phyloP scores from a whole-genome alignment of 2,113 vertebrate species.

The Puma concolor region DNA sequence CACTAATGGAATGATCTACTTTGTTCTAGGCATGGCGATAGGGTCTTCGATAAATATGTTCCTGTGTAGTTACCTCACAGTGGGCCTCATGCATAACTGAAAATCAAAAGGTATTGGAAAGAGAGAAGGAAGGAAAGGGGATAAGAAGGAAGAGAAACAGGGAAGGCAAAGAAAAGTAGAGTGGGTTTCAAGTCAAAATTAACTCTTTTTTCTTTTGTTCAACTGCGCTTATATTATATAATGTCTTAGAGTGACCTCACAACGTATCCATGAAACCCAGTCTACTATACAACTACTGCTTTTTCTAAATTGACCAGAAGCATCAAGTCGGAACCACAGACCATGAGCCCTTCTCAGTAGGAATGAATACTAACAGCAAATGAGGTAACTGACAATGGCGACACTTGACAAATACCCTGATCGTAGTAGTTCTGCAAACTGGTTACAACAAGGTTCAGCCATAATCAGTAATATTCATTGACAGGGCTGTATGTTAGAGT shows the following conservation, averaged over 20 bases:
- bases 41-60: not conserved
- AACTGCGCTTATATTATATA: not conserved
- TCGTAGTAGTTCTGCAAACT: slow-evolving; percentile 59
- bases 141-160: not conserved
- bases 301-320: slow-evolving; percentile 50
- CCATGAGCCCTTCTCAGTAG: not conserved
- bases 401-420: not conserved
- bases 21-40: not conserved
- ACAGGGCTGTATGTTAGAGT: not conserved
- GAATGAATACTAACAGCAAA: slow-evolving; percentile 33
- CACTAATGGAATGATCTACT: not conserved
- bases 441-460: not conserved
- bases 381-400: slow-evolving; percentile 57
- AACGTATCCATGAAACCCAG: not conserved
- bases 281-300: not conserved
- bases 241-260: not conserved
- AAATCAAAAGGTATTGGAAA: not conserved
- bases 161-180: not conserved
- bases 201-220: not conserved
- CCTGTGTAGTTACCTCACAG: not conserved
- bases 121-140: not conserved
- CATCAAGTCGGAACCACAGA: slow-evolving; percentile 39
- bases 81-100: not conserved
- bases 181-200: slow-evolving; percentile 11
- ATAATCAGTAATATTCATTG: not conserved